Evolutionary conservation across 1,140 invertebrate genomes (phyloP).

Genomic region (Zaprionus kolodkinae): DNA sequence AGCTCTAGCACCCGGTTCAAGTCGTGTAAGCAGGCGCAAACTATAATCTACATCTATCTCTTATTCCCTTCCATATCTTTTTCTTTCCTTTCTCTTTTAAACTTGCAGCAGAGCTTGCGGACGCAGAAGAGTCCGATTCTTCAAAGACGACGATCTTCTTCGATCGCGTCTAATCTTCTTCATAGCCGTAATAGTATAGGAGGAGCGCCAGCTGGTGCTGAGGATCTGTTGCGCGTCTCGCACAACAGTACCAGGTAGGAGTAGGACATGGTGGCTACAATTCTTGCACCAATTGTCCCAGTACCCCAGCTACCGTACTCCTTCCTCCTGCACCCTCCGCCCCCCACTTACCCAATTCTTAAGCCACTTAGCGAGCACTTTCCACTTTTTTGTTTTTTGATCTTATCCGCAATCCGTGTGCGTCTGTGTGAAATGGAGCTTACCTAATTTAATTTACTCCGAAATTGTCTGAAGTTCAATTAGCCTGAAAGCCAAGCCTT

Average conservation of each 20-base stretch:
- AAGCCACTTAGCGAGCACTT: too few species aligned
- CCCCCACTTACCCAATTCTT: too few species aligned
- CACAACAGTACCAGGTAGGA: constrained; percentile 57
- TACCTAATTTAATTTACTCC: constrained; percentile 5
- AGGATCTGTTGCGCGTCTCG: constrained; percentile 47
- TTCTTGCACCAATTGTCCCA: neutral
- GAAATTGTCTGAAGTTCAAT: constrained; percentile 10
- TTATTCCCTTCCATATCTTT: too few species aligned
- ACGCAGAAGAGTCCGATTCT: constrained; percentile 72
- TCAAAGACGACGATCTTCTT: constrained; percentile 69
- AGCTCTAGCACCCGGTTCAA: constrained; percentile 35
- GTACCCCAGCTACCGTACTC: too few species aligned
- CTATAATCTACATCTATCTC: too few species aligned
- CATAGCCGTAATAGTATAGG: constrained; percentile 55
- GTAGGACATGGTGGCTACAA: constrained; percentile 3
- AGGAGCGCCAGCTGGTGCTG: constrained; percentile 21
- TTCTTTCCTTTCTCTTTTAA: neutral
- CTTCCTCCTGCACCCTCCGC: too few species aligned
- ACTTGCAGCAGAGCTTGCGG: constrained; percentile 54
- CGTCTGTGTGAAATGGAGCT: neutral
- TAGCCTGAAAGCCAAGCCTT: neutral
- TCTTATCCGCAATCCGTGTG: neutral
- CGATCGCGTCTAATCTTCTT: constrained; percentile 68
- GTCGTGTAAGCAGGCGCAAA: constrained; percentile 45
- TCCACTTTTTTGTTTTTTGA: too few species aligned